Percentiles rank a stretch among this genome's conserved stretches.
Evolutionary conservation across 2,113 vertebrate species (phyloP).

Genomic region (Microtus richardsoni): DNA sequence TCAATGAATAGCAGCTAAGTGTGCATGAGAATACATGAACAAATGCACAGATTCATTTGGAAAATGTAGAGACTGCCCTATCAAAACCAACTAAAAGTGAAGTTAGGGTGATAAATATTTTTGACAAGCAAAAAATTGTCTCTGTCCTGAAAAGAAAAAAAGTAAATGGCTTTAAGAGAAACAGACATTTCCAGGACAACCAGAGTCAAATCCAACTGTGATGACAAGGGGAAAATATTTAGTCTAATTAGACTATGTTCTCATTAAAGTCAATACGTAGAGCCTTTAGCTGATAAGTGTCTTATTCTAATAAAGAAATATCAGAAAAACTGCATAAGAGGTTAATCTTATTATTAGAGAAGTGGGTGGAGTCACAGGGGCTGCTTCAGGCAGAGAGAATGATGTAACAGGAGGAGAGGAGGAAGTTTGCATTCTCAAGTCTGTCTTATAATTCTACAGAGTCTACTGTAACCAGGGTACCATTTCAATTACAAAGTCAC

Average conservation of each 20-base stretch:
- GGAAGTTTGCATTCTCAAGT: not conserved
- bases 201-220: not conserved
- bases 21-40: not conserved
- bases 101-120: not conserved
- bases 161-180: not conserved
- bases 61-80: not conserved
- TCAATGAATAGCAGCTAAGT: not conserved
- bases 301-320: constrained; percentile 14
- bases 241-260: not conserved
- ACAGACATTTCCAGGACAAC: not conserved
- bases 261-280: not conserved
- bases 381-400: not conserved
- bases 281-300: not conserved
- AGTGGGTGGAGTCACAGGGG: not conserved
- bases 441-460: not conserved
- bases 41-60: not conserved
- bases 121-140: not conserved
- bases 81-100: not conserved
- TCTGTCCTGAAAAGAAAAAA: not conserved
- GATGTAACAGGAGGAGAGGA: not conserved
- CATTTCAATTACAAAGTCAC: not conserved
- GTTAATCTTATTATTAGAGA: not conserved
- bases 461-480: not conserved
- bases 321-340: not conserved
- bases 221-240: not conserved